phyloP scores from a whole-genome alignment of 1,140 invertebrate species.

The Aphelinus atriplicis region DNA sequence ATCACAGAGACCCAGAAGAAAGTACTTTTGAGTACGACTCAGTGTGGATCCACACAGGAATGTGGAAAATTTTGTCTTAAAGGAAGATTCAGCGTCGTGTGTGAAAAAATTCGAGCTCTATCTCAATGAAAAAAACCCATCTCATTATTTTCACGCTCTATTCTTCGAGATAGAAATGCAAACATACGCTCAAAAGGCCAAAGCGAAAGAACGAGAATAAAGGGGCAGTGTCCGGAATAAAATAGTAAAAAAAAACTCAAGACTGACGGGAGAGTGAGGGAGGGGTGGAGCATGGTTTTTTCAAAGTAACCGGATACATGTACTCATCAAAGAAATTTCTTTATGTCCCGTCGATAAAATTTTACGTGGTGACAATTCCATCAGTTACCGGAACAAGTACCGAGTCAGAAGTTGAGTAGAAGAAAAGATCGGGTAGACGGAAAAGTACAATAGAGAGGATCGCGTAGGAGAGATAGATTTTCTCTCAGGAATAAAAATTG shows the following conservation, averaged over 20 bases:
- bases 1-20: no score
- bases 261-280: neutral
- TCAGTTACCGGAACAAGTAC: conserved; percentile 16
- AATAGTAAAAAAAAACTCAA: neutral
- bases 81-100: neutral
- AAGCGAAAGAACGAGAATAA: neutral
- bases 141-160: conserved; percentile 23
- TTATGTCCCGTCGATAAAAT: conserved; percentile 33
- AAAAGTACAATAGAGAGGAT: neutral
- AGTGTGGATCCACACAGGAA: no score
- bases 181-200: neutral
- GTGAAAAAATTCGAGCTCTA: conserved; percentile 1
- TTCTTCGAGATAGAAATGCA: neutral
- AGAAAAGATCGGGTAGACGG: neutral
- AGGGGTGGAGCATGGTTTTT: neutral
- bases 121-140: neutral
- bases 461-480: neutral
- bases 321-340: conserved; percentile 31
- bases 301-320: conserved; percentile 1
- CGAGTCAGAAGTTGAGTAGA: no score
- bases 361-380: conserved; percentile 15
- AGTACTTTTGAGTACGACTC: no score
- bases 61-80: no score
- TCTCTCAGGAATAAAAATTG: no score
- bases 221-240: neutral